Percentiles rank a stretch among this genome's conserved stretches.
Evolutionary conservation across 2,797 vertebrate species (phyloP).

Genomic region (Coendou prehensilis): DNA sequence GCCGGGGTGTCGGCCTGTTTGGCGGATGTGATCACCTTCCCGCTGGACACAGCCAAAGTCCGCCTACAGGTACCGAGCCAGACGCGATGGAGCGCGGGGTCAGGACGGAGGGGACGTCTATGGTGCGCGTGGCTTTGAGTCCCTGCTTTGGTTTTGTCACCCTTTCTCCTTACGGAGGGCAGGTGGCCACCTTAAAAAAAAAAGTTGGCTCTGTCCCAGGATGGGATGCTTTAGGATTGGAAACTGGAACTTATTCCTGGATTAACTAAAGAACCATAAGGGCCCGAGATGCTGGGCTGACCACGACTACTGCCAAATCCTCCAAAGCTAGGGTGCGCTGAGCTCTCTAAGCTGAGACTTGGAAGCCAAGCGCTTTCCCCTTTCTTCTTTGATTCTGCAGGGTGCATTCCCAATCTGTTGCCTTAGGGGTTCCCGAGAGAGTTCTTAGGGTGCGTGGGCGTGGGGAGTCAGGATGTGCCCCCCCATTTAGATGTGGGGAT

Average conservation of each 20-base stretch:
- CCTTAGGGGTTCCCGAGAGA: background rate
- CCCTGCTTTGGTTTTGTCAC: background rate
- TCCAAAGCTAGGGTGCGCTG: background rate
- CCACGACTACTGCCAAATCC: background rate
- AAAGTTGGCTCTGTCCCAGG: background rate
- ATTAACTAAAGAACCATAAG: background rate
- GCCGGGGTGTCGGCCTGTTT: slow-evolving; percentile 93
- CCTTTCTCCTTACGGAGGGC: background rate
- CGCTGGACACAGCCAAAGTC: slow-evolving; percentile 96
- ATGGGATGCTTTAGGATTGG: background rate
- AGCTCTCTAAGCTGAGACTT: background rate
- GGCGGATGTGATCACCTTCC: slow-evolving; percentile 94
- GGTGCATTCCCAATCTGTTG: background rate
- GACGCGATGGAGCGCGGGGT: fast-evolving
- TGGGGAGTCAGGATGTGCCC: background rate
- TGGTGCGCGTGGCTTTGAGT: background rate
- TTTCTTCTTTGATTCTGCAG: background rate
- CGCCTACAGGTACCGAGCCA: slow-evolving; percentile 91
- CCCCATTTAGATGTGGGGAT: background rate
- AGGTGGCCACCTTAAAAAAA: background rate
- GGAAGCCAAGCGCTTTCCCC: background rate
- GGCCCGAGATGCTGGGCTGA: background rate
- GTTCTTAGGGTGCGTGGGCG: background rate
- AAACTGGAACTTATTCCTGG: background rate
- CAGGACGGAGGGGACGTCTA: background rate